Conservation (phyloP, 1,140 invertebrate genomes). For the Hycleus cichorii region DNA sequence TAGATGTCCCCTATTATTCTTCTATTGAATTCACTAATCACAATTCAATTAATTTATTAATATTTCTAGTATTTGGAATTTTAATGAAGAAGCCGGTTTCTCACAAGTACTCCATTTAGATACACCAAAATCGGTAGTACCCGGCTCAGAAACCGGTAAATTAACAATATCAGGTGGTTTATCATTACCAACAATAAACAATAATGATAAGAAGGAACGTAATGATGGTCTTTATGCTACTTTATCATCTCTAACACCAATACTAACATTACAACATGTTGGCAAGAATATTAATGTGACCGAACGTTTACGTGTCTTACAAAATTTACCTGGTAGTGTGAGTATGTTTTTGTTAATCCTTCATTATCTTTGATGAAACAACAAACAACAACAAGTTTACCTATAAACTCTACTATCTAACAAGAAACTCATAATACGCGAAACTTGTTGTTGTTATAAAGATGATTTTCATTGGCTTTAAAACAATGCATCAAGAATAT, state of each 20-base stretch:
- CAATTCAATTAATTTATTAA: background rate
- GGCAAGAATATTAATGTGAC: slow-evolving; percentile 42
- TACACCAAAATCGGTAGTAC: slow-evolving; percentile 52
- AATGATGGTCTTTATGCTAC: slow-evolving; percentile 35
- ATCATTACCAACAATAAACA: slow-evolving; percentile 44
- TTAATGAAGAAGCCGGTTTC: slow-evolving; percentile 59
- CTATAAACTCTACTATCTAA: background rate
- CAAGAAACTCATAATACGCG: background rate
- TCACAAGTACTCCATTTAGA: slow-evolving; percentile 57
- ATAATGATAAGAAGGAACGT: slow-evolving; percentile 5
- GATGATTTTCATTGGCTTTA: no score
- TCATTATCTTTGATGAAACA: background rate
- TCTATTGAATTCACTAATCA: background rate
- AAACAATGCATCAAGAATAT: no score
- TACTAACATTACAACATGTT: slow-evolving; percentile 46
- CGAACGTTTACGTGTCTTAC: slow-evolving; percentile 42
- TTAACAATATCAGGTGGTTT: slow-evolving; percentile 53
- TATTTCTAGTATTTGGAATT: slow-evolving; percentile 54
- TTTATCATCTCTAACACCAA: slow-evolving; percentile 38
- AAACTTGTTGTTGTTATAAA: no score
- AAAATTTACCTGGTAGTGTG: slow-evolving; percentile 47
- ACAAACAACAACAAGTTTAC: background rate
- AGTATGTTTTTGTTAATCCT: slow-evolving; percentile 8
- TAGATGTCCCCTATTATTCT: background rate
- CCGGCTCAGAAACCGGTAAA: slow-evolving; percentile 52